Conservation (phyloP, 2,888 invertebrate genomes). For the Hecatera dysodea region DNA sequence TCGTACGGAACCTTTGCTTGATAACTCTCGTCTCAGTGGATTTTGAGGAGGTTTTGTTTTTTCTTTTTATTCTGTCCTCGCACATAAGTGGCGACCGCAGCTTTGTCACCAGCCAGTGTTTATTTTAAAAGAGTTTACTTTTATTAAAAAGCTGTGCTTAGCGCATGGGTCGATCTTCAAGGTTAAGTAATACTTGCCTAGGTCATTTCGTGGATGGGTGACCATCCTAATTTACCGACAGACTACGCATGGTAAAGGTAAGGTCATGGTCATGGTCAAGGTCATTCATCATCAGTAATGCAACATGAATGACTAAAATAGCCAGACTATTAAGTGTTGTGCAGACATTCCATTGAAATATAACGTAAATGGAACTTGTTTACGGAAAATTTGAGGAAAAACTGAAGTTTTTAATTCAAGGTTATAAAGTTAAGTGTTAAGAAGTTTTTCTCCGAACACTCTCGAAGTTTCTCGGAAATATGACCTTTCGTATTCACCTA, state of each 20-base stretch:
- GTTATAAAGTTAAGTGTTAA: neutral
- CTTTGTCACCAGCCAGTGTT: slow-evolving; percentile 29
- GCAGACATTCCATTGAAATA: neutral
- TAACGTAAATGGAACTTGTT: neutral
- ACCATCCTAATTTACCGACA: too few relatives aligned
- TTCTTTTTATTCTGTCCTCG: slow-evolving; percentile 41
- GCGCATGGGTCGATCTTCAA: too few relatives aligned
- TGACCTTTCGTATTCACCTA: too few relatives aligned
- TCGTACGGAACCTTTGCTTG: slow-evolving; percentile 35
- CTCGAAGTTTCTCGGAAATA: too few relatives aligned
- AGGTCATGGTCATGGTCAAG: too few relatives aligned
- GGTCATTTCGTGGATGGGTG: too few relatives aligned
- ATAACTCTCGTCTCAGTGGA: neutral
- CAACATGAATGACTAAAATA: neutral
- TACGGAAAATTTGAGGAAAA: neutral
- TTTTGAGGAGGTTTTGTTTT: slow-evolving; percentile 25
- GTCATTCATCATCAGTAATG: neutral
- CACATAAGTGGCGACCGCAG: slow-evolving; percentile 24
- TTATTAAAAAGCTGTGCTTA: neutral
- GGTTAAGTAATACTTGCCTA: too few relatives aligned
- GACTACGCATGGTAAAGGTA: too few relatives aligned
- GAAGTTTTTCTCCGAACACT: too few relatives aligned
- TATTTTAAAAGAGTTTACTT: slow-evolving; percentile 13
- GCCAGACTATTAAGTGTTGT: neutral
- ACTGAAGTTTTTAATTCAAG: slow-evolving; percentile 8